Evolutionary conservation across 2,113 vertebrate species (phyloP), one percentile per base, ranked within the genome.

Genomic region (Heterotis niloticus): DNA sequence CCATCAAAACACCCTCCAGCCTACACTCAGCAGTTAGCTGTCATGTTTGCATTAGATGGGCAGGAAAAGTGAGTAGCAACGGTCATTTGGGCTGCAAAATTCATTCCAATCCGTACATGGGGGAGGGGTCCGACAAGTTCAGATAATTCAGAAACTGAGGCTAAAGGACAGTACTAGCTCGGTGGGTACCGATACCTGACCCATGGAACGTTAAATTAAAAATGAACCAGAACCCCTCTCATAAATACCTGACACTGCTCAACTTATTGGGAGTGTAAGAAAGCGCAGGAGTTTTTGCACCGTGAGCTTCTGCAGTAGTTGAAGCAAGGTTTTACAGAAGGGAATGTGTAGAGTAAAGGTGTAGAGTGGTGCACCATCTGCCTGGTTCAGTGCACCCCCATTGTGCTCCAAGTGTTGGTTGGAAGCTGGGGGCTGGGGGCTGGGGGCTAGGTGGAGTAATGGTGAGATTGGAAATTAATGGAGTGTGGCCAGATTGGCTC

Each of bases 41-140:
- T 78, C 44, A 74, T 73, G 73, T 74, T 66, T 82, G 54, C 65
- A 77, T 52, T 75, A 60, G 17, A 75, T 13, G 76, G 44, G 68
- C 4, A 74, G 66, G 44, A 14, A 34, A 23, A 65, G n/a, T 76
- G 34, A 56, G 26, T 76, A 81, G 14, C 54, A 26, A 56, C 79
- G 74, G n/a, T 0, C 76, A 0, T 78, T 75, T 82, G 1, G 81
- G 76, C 88, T 84, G 4, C 4, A 94, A 93, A 95, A 71, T 95
- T 95, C 84, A 94, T 95, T 83, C 93, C 93, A 0, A n/a, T n/a
- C n/a, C n/a, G n/a, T 94, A 91, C 82, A 95, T 95, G 94, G 94
- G 94, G 83, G 94, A 94, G 76, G 86, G 94, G 0, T 95, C 94
- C 82, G 94, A 94, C 77, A 93, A 94, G 80, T 93, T 93, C 72